Evolutionary conservation across 2,888 invertebrate species (phyloP), one percentile per base, ranked within the genome.

Genomic region (Lasioglossum morio): DNA sequence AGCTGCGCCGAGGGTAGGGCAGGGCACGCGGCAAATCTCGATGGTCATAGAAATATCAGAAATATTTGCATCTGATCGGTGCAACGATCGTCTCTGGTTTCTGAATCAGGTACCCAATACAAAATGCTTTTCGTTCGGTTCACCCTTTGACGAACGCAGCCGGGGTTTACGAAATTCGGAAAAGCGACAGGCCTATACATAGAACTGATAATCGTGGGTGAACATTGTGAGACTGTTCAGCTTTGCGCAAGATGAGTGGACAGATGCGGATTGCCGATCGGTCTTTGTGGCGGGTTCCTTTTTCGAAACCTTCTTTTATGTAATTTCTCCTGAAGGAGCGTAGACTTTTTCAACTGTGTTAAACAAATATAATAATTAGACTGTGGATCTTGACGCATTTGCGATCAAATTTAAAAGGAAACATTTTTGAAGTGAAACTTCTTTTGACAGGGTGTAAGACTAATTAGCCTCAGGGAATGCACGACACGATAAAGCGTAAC

Each of bases 31-130:
- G 12, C 43, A 60, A 5, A 27, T 66, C 37, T 72, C 73, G 23
- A 34, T 23, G 43, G 48, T 30, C 60, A 79, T 60, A 75, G 81
- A 79, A 63, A 79, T 30, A 87, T 89, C 53, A 75, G 81, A 79
- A 63, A 79, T 30, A 87, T 89, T 89, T 88, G 89, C 89, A 88
- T 89, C 87, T 84, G 89, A 63, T 60, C 60, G 78, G 72, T 46
- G 48, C 37, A 14, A 27, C 23, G 53, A 23, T 30, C 16, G 30
- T 30, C 40, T n/a, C 23, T 23, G 76, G 34, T n/a, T 37, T 23
- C 23, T 34, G 72, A 34, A 76, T 81, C 77, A 69, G 79, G 82
- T 81, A 60, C 46, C 37, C 19, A n/a, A 69, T n/a, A 48, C 7
- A 34, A 63, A 19, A n/a, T 34, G 46, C 70, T 83, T 75, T 79